Base-by-base conservation (phyloP, 2,113 vertebrate genomes). In the Buteo buteo region DNA sequence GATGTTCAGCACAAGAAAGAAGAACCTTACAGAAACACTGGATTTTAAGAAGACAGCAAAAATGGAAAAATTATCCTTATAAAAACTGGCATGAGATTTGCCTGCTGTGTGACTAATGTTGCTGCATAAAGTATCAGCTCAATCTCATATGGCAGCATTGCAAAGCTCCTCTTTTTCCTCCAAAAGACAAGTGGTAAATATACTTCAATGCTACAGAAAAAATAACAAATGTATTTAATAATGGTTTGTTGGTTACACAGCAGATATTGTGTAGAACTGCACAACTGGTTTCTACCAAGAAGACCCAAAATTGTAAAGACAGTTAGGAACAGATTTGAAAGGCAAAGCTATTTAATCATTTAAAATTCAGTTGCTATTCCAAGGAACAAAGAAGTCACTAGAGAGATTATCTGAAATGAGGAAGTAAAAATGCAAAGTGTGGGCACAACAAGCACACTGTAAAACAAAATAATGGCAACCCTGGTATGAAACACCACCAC, bases 101-200 rank as follows among this genome's bases (percentile, higher is more conserved):
- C 58, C 89, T 82, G 78, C 77, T 89, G 81, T 87, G 80, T 93
- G 94, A 82, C 58, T 96, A 89, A 91, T 80, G 70, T 58, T 87
- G 77, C 73, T 72, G 70, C 73, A 80, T 69, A 72, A 88, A 95
- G 57, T 59, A 88, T 77, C 77, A 89, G 70, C 54, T 91, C 77
- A 45, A 38, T 34, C 54, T 96, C 84, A 80, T 11, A 79, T 22
- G n/a, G 87, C 84, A 94, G 66, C 58, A 79, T 9, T 66, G 81
- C 45, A 82, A 62, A 80, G 17, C 40, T 54, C 36, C n/a, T 65
- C 38, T 29, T 86, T 86, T 69, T 52, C 49, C 78, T 85, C 57
- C 61, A 89, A 72, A 95, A 76, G 28, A 29, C 36, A 84, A 94
- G 20, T 25, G 19, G 70, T 40, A 94, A 93, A 87, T 67, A 81